Percentiles rank a stretch among this genome's conserved stretches.
These are phyloP conservation scores for human (Homo sapiens) DNA, from an alignment of 2,113 vertebrate genomes.

Conservation along the genomic window DNA sequence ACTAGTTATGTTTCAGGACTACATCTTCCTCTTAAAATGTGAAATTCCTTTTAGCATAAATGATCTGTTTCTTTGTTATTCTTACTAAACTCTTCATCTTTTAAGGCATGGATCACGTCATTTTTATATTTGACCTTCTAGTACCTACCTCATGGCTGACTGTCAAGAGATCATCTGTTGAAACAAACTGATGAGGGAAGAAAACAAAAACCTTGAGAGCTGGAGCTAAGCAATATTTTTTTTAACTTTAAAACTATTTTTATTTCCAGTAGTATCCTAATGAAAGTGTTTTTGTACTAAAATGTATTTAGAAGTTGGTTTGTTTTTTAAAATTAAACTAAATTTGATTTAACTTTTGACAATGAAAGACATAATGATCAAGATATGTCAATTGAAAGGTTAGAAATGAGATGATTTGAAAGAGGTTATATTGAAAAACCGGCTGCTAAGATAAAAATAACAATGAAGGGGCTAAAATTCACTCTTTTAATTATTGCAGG, in stretches of 20 bases:
- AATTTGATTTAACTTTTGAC: slow-evolving; percentile 24
- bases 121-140: not conserved
- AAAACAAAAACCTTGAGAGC: not conserved
- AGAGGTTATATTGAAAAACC: slow-evolving; percentile 27
- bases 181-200: not conserved
- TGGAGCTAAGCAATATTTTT: not conserved
- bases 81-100: not conserved
- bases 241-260: not conserved
- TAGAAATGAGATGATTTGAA: slow-evolving; percentile 35
- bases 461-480: not conserved
- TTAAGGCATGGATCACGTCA: not conserved
- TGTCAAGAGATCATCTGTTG: not conserved
- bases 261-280: not conserved
- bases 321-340: slow-evolving; percentile 24
- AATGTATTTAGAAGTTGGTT: slow-evolving; percentile 25
- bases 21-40: not conserved
- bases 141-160: not conserved
- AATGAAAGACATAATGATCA: not conserved
- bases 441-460: not conserved
- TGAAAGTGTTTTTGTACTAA: slow-evolving; percentile 22
- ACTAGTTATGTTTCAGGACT: not conserved
- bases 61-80: not conserved
- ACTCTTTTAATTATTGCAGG: not conserved
- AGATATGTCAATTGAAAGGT: not conserved
- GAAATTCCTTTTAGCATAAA: not conserved